Conservation (phyloP, 2,113 vertebrate species). For the Parotia lawesii region DNA sequence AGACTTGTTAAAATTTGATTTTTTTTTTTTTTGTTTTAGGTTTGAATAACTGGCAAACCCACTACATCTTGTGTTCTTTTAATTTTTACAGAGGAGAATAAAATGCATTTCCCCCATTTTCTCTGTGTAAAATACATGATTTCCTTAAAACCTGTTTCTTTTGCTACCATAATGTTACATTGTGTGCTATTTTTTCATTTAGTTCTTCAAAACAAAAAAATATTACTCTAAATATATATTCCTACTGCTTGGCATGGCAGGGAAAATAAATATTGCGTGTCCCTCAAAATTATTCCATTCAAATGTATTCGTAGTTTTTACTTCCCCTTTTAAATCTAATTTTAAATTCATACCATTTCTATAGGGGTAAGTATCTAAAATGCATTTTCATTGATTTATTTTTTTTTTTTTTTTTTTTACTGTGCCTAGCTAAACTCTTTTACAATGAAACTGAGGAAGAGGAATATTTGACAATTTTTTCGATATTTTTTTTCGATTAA, state of each 20-base stretch:
- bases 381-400: not conserved
- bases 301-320: not conserved
- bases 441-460: not conserved
- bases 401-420: not conserved
- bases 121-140: not conserved
- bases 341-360: not conserved
- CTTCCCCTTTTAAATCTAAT: not conserved
- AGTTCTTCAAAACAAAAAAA: not conserved
- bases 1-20: not conserved
- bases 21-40: not conserved
- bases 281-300: not conserved
- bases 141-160: not conserved
- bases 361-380: not conserved
- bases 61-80: not conserved
- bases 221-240: not conserved
- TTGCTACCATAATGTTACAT: not conserved
- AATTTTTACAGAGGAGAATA: not conserved
- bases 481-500: not conserved
- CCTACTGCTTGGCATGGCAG: not conserved
- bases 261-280: not conserved
- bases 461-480: not conserved
- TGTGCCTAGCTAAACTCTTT: not conserved
- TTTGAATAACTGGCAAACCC: not conserved
- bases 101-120: fast-evolving
- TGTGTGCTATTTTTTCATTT: not conserved